Percentiles rank a stretch among this genome's conserved stretches.
These are phyloP conservation scores for Natator depressus DNA, from an alignment of 2,113 vertebrate species.

Conservation along the genomic window DNA sequence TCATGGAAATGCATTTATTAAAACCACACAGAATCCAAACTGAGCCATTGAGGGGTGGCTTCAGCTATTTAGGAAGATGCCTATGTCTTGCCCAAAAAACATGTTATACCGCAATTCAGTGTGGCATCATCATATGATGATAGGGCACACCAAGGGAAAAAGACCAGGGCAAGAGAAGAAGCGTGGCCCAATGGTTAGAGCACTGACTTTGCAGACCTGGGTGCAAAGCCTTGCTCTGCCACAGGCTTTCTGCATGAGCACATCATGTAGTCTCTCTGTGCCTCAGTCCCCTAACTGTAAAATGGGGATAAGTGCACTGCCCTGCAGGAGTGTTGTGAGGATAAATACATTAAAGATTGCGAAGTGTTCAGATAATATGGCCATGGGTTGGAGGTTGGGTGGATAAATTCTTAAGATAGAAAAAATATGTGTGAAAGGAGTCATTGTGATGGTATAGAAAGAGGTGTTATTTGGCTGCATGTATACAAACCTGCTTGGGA, in stretches of 20 bases:
- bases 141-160: not conserved
- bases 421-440: not conserved
- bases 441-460: accelerated
- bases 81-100: not conserved
- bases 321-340: no score
- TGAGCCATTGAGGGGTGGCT: not conserved
- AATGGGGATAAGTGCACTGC: not conserved
- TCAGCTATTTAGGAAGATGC: not conserved
- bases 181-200: not conserved
- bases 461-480: not conserved
- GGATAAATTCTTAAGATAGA: not conserved
- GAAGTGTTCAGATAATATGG: not conserved
- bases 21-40: constrained; percentile 8
- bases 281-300: not conserved
- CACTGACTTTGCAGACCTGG: accelerated
- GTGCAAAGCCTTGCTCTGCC: not conserved
- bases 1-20: constrained; percentile 33
- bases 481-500: not conserved
- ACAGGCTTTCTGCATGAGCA: not conserved
- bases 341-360: no score
- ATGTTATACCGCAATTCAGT: not conserved
- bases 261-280: not conserved
- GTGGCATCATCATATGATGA: not conserved
- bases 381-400: not conserved
- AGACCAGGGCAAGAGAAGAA: not conserved